Conservation (phyloP, 2,888 invertebrate species). For the Drosophila hamatofila region DNA sequence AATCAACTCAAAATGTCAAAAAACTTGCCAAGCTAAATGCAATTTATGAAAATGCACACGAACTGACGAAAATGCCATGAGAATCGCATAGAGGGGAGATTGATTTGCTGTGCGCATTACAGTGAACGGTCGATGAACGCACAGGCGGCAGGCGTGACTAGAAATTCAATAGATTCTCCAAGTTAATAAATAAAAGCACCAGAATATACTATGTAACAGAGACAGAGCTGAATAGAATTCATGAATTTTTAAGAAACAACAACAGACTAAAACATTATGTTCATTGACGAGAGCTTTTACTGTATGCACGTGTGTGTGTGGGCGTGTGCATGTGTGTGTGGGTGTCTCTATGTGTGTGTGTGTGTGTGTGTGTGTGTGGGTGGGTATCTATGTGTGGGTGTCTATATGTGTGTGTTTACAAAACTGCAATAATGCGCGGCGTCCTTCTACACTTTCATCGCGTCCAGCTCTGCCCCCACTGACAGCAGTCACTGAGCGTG, state of each 20-base stretch:
- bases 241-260: constrained; percentile 3
- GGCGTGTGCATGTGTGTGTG: not conserved
- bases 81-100: constrained; percentile 26
- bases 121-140: not conserved
- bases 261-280: not conserved
- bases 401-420: constrained; percentile 36
- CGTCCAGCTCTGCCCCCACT: not conserved
- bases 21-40: constrained; percentile 71
- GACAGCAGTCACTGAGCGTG: constrained; percentile 7
- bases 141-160: not conserved
- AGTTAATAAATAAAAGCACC: not conserved
- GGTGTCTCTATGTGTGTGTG: not conserved
- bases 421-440: constrained; percentile 55
- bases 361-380: not conserved
- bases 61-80: constrained; percentile 26
- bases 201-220: not conserved
- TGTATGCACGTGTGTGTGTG: not conserved
- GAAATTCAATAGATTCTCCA: not conserved
- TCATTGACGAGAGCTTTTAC: constrained; percentile 6
- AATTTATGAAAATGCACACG: constrained; percentile 70
- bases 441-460: constrained; percentile 33
- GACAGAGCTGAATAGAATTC: not conserved
- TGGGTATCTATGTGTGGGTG: constrained; percentile 10
- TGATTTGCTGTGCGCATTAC: not conserved
- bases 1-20: constrained; percentile 64